Percentiles rank a stretch among this genome's conserved stretches.
These are phyloP conservation scores for Lasioglossum oenotherae DNA, from an alignment of 2,888 invertebrate genomes.

Conservation along the genomic window DNA sequence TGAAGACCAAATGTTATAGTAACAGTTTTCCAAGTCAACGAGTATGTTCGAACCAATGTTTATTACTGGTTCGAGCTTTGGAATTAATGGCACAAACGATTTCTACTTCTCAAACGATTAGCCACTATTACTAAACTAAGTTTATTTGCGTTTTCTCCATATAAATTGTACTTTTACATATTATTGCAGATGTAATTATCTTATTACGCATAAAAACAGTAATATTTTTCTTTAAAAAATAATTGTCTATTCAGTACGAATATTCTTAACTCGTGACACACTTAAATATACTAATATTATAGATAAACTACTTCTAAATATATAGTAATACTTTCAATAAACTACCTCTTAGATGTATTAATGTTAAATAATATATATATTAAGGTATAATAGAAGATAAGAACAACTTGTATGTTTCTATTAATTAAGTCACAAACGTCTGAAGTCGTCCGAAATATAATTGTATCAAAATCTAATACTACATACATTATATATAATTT, in stretches of 20 bases:
- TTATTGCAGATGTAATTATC: neutral
- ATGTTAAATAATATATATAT: neutral
- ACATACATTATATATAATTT: neutral
- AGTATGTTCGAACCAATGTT: conserved; percentile 30
- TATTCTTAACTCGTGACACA: neutral
- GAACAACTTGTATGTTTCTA: conserved; percentile 5
- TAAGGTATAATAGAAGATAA: conserved; percentile 10
- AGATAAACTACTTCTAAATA: neutral
- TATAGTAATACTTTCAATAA: neutral
- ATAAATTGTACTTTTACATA: neutral
- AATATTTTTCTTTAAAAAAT: conserved; percentile 3
- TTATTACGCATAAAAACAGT: neutral
- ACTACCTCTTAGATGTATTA: conserved; percentile 8
- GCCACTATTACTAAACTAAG: neutral
- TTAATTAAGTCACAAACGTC: neutral
- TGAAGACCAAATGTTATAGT: conserved; percentile 4
- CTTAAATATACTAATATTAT: neutral
- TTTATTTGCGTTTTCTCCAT: neutral
- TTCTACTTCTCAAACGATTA: neutral
- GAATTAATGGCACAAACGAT: conserved; percentile 49
- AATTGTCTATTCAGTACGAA: neutral
- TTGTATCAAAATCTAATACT: conserved; percentile 20
- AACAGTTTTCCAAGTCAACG: neutral
- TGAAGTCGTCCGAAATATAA: neutral
- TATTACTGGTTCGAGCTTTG: conserved; percentile 34